Conservation (phyloP, 1,140 invertebrate genomes). For the roundworm (Caenorhabditis elegans) region DNA sequence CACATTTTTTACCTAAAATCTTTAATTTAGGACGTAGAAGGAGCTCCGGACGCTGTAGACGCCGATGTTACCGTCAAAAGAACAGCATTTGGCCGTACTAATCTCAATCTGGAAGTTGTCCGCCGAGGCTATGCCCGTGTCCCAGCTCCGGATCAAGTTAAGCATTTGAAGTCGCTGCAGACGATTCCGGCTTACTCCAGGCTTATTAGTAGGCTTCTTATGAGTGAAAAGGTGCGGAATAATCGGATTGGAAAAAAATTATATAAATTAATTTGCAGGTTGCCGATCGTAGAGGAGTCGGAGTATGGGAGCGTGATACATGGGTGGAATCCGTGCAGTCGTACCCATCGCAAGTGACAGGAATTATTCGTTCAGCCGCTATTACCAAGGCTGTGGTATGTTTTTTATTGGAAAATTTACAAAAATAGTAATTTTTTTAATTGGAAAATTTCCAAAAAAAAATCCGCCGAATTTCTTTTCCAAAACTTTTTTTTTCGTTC, state of each 20-base stretch:
- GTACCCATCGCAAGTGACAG: constrained; percentile 52
- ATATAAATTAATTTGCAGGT: constrained; percentile 32
- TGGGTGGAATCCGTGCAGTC: constrained; percentile 61
- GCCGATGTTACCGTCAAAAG: constrained; percentile 49
- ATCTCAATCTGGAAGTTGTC: constrained; percentile 63
- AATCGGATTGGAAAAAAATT: background rate
- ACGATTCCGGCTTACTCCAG: constrained; percentile 58
- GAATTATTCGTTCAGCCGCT: constrained; percentile 54
- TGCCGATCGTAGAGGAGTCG: constrained; percentile 61
- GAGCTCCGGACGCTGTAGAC: constrained; percentile 36
- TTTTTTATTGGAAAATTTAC: no score
- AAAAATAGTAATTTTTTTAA: no score
- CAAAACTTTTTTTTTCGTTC: no score
- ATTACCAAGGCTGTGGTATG: constrained; percentile 59
- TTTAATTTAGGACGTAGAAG: constrained; percentile 24
- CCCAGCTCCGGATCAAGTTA: constrained; percentile 52
- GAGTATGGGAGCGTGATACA: constrained; percentile 61
- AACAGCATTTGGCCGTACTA: constrained; percentile 49
- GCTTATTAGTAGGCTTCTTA: constrained; percentile 59
- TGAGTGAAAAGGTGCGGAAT: constrained; percentile 55
- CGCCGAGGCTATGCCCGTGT: constrained; percentile 61
- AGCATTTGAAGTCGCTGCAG: constrained; percentile 60
- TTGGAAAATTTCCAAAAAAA: no score
- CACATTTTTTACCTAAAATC: no score
- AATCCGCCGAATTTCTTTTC: no score